Conservation (phyloP, 2,888 invertebrate species). For the Drosophila parthenogenetica region DNA sequence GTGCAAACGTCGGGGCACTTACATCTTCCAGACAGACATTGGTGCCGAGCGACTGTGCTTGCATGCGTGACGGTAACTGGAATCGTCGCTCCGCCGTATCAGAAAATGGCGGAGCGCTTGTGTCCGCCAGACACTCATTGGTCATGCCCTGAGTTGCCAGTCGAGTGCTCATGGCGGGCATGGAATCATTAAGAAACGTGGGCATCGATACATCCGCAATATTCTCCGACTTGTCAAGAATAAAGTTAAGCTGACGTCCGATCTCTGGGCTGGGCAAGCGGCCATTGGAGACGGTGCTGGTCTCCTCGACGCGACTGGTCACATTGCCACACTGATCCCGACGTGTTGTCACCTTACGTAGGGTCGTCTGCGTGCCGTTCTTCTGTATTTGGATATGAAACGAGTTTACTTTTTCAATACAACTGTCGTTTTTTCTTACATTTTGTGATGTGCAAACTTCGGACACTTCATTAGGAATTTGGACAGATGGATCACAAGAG, state of each 20-base stretch:
- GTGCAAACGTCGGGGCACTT: conserved; percentile 34
- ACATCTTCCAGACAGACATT: conserved; percentile 30
- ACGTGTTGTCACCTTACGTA: conserved; percentile 36
- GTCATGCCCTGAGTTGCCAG: conserved; percentile 2
- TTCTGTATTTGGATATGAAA: conserved; percentile 8
- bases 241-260: neutral
- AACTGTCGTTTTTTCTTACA: conserved; percentile 8
- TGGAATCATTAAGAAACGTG: conserved; percentile 23
- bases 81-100: conserved; percentile 3
- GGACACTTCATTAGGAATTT: neutral
- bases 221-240: conserved; percentile 26
- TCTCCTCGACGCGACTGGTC: conserved; percentile 49
- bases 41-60: conserved; percentile 19
- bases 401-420: neutral
- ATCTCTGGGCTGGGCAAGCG: neutral
- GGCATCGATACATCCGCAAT: conserved; percentile 51
- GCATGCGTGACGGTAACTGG: conserved; percentile 2
- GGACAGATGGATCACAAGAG: neutral
- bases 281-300: conserved; percentile 36
- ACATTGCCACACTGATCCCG: conserved; percentile 52
- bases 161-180: conserved; percentile 41
- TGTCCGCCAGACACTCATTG: conserved; percentile 28
- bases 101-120: conserved; percentile 11
- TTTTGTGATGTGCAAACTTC: conserved; percentile 6
- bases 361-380: conserved; percentile 19